Evolutionary conservation across 2,113 vertebrate species (phyloP), one percentile per base, ranked within the genome.

Genomic region (Chloropsis cyanopogon): DNA sequence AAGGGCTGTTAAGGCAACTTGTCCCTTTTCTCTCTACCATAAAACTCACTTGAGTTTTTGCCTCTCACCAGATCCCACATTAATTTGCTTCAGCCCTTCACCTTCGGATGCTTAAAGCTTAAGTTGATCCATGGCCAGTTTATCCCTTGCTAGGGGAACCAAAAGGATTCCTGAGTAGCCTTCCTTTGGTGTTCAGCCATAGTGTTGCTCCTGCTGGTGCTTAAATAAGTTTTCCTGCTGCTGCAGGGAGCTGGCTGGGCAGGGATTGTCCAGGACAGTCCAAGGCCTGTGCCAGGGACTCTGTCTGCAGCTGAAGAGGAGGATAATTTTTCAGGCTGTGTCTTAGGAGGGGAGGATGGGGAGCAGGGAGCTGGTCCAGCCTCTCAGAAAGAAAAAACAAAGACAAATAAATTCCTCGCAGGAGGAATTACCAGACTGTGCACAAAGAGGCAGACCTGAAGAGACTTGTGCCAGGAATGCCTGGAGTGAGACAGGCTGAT

Each of bases 401-500:
- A 91, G 47, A 50, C 41, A 93, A 96, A 91, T 63, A 89, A 93
- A 81, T n/a, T 72, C 28, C 39, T 54, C 0, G 0, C 12, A 41
- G 29, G 25, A 88, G 37, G 85, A 95, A 86, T 94, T 87, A 66
- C 52, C 52, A 69, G 54, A 46, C 70, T 29, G 31, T 9, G 28
- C 70, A 88, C 82, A 82, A 94, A 95, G 75, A 87, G 23, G 42
- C 2, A 2, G 46, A 82, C 90, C 85, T 96, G 95, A 96, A 95
- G 87, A 80, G 90, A 80, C 93, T 95, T 93, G 92, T 72, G 69
- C 54, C 64, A 82, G 77, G 84, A 92, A 95, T 80, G 76, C 46
- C 78, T 79, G 81, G 21, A 68, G 73, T 11, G 70, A 85, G 85
- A 60, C 70, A 90, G 73, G 57, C 47, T 46, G 90, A 87, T 0